Percentiles rank a stretch among this genome's conserved stretches.
These are phyloP conservation scores for Gallinago jamesoni DNA, from an alignment of 2,113 vertebrate genomes.

Conservation along the genomic window DNA sequence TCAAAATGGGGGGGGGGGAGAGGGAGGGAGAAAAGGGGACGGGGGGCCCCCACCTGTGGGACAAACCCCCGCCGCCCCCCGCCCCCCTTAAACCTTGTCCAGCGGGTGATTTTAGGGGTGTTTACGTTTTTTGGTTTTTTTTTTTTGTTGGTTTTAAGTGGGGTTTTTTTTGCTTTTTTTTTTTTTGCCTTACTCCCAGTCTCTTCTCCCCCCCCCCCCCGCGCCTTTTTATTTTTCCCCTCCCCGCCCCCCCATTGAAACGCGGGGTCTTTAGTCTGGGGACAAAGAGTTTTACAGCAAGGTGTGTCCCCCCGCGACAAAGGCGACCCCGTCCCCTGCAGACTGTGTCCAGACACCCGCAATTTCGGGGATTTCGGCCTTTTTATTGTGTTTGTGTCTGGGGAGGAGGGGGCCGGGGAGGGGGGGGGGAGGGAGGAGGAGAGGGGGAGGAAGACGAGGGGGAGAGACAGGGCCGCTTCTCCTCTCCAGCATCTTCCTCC, in stretches of 20 bases:
- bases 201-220: too few relatives aligned
- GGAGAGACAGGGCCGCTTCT: neutral
- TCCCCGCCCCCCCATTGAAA: neutral
- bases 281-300: conserved; percentile 14
- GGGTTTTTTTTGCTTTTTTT: too few relatives aligned
- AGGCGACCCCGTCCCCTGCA: neutral
- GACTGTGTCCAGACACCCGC: conserved; percentile 22
- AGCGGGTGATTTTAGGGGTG: too few relatives aligned
- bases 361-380: conserved; percentile 2
- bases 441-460: neutral
- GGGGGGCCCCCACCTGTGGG: too few relatives aligned
- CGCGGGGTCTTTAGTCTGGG: neutral
- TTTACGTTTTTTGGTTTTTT: too few relatives aligned
- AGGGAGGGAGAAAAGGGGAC: too few relatives aligned
- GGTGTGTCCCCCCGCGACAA: conserved; percentile 1
- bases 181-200: too few relatives aligned
- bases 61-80: too few relatives aligned
- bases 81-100: too few relatives aligned
- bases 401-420: neutral
- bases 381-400: conserved; percentile 49
- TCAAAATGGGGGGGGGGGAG: too few relatives aligned
- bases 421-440: neutral
- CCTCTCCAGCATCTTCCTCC: neutral
- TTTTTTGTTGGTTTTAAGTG: too few relatives aligned
- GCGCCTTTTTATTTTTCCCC: neutral